Evolutionary conservation across 2,113 vertebrate species (phyloP).

Genomic region (Cryptoleucopteryx plumbea): DNA sequence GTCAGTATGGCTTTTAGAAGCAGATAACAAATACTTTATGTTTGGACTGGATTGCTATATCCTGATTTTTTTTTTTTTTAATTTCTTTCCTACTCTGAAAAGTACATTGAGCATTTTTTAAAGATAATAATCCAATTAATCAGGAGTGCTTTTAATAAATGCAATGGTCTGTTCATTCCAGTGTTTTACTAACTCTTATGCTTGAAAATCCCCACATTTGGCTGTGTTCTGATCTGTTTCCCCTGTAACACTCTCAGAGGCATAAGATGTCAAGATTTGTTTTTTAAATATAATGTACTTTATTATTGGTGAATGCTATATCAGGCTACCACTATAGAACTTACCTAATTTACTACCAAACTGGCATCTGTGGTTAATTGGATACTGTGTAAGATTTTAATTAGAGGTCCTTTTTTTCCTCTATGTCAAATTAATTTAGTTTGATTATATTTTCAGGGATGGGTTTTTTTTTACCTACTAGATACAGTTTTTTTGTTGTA

Average conservation of each 20-base stretch:
- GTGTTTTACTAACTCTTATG: neutral
- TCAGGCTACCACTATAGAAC: neutral
- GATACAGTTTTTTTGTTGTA: neutral
- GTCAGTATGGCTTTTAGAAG: neutral
- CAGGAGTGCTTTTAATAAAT: neutral
- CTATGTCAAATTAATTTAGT: neutral
- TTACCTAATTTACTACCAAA: neutral
- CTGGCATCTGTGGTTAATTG: neutral
- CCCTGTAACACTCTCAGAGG: neutral
- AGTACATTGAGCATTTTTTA: neutral
- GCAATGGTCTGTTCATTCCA: neutral
- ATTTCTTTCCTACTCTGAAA: neutral
- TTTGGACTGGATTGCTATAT: neutral
- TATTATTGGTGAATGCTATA: neutral
- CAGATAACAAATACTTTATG: neutral
- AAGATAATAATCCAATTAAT: neutral
- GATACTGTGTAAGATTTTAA: neutral
- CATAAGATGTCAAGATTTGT: neutral
- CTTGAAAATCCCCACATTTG: neutral
- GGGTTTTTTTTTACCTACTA: neutral
- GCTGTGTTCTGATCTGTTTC: neutral
- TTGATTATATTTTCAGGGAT: neutral
- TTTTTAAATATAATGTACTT: neutral
- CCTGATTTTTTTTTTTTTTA: neutral
- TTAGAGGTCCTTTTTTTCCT: neutral